Percentiles rank a stretch among this genome's conserved stretches.
These are phyloP conservation scores for Hydrotaea diabolus DNA, from an alignment of 2,888 invertebrate species.

Conservation along the genomic window DNA sequence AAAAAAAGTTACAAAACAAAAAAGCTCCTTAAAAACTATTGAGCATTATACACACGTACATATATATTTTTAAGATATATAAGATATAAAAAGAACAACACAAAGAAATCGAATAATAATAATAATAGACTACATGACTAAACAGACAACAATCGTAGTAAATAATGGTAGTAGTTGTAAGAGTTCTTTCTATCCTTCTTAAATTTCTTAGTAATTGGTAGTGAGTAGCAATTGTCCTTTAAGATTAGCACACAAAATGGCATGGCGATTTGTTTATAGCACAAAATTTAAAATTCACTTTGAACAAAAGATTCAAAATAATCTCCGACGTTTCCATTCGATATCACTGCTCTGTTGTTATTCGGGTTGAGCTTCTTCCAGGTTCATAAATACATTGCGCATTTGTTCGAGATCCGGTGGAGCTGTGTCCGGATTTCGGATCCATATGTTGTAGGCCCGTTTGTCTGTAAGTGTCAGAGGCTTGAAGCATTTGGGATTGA, in stretches of 20 bases:
- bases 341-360: slow-evolving; percentile 42
- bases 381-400: slow-evolving; percentile 78
- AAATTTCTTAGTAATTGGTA: slow-evolving; percentile 24
- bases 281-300: slow-evolving; percentile 36
- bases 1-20: slow-evolving; percentile 46
- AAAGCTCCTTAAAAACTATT: slow-evolving; percentile 58
- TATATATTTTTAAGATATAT: slow-evolving; percentile 41
- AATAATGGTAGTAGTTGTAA: slow-evolving; percentile 8
- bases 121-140: slow-evolving; percentile 57
- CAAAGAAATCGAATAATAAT: slow-evolving; percentile 37
- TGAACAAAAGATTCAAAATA: slow-evolving; percentile 10
- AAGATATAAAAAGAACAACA: slow-evolving; percentile 56
- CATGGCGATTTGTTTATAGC: slow-evolving; percentile 61
- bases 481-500: slow-evolving; percentile 77
- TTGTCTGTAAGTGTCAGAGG: slow-evolving; percentile 78
- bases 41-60: slow-evolving; percentile 54
- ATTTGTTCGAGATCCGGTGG: slow-evolving; percentile 77
- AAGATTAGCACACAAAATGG: slow-evolving; percentile 64
- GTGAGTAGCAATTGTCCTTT: slow-evolving; percentile 41
- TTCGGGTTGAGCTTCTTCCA: slow-evolving; percentile 76
- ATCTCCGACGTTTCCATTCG: slow-evolving; percentile 8
- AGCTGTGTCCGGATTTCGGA: slow-evolving; percentile 77
- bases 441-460: slow-evolving; percentile 78
- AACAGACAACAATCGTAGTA: slow-evolving; percentile 63
- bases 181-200: neutral